A percentile compares a stretch with the other conserved stretches of the same genome.
Evolutionary conservation across 2,113 vertebrate genomes (phyloP).

Genomic region (Dicerorhinus sumatrensis): DNA sequence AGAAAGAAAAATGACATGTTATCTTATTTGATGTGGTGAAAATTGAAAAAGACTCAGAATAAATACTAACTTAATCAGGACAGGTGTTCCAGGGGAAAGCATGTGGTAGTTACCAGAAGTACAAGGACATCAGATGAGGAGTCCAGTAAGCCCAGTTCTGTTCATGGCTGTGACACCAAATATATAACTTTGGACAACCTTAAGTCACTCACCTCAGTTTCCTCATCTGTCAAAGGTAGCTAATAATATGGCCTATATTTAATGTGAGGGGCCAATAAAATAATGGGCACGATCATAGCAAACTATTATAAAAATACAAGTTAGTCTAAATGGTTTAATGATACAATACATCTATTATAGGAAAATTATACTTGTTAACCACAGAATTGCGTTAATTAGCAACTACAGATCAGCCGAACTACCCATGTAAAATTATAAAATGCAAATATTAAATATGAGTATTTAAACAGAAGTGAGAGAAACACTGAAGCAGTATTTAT

Average conservation of each 20-base stretch:
- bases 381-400: conserved; percentile 19
- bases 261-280: neutral
- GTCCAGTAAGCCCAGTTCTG: neutral
- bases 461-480: neutral
- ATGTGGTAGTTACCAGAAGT: neutral
- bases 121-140: neutral
- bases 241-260: neutral
- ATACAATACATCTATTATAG: neutral
- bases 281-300: neutral
- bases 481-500: neutral
- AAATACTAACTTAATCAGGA: conserved; percentile 73
- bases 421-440: neutral
- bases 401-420: neutral
- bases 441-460: neutral
- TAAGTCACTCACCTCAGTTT: neutral
- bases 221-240: neutral
- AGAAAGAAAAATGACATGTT: conserved; percentile 79
- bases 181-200: neutral
- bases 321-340: neutral
- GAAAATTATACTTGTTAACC: neutral
- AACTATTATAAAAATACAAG: neutral
- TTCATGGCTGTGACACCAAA: neutral
- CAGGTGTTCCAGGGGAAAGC: conserved; percentile 59
- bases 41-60: conserved; percentile 65
- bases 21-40: conserved; percentile 68